Conservation (phyloP, 2,888 invertebrate genomes). For the Drosophila emarginata region DNA sequence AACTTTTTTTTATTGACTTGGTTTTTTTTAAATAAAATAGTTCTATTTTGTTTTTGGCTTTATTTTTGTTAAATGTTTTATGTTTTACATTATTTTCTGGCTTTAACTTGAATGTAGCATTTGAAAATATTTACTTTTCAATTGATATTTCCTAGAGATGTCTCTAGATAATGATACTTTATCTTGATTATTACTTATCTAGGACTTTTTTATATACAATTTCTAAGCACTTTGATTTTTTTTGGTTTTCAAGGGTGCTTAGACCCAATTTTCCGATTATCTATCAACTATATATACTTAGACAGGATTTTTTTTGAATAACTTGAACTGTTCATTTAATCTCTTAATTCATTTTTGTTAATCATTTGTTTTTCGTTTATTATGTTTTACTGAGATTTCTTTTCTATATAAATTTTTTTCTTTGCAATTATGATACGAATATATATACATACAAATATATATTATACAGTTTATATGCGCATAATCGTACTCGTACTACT, state of each 20-base stretch:
- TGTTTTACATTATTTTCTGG: conserved; percentile 32
- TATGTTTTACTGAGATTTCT: neutral
- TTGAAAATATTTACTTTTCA: conserved; percentile 4
- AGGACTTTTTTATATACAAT: conserved; percentile 14
- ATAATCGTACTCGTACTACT: conserved; percentile 52
- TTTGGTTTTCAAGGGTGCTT: conserved; percentile 3
- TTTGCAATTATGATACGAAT: conserved; percentile 36
- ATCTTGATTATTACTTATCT: neutral
- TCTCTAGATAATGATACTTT: neutral
- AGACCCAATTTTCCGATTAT: conserved; percentile 14
- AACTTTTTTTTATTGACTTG: conserved; percentile 18
- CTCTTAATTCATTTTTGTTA: neutral
- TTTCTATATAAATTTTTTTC: neutral
- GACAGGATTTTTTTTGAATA: neutral
- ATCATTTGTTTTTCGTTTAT: neutral
- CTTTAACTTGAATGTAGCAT: conserved; percentile 7
- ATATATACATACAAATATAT: conserved; percentile 45
- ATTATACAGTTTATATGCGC: conserved; percentile 39
- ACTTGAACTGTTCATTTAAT: neutral
- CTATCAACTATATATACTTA: neutral
- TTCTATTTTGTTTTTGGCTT: no score
- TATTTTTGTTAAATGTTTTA: conserved; percentile 49
- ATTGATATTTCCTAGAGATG: conserved; percentile 18
- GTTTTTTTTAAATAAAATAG: conserved; percentile 48
- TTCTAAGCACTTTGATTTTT: conserved; percentile 15